These are phyloP conservation scores for Lepidonotus clava DNA, from an alignment of 2,888 invertebrate genomes.

Conservation along the genomic window DNA sequence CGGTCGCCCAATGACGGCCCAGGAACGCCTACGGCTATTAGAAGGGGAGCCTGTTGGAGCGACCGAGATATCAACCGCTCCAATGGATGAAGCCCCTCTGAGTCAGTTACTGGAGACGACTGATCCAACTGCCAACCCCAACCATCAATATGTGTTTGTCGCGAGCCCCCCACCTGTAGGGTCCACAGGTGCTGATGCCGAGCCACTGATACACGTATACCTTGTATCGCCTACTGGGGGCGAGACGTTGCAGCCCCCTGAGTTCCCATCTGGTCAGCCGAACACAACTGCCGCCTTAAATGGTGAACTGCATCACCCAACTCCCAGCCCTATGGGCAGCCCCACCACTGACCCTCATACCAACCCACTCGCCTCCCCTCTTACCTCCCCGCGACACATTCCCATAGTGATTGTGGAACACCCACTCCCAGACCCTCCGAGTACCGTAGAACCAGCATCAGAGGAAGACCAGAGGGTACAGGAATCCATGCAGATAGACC, in stretches of 20 bases:
- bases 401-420: background rate
- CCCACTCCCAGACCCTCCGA: background rate
- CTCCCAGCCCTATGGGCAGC: slow-evolving; percentile 20
- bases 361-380: background rate
- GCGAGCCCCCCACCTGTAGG: background rate
- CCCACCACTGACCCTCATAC: background rate
- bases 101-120: background rate
- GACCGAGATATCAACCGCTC: background rate
- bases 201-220: slow-evolving; percentile 38
- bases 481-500: background rate
- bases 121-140: background rate
- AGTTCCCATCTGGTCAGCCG: no score
- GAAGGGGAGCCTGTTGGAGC: background rate
- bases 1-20: background rate
- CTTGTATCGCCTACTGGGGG: slow-evolving; percentile 12
- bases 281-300: background rate
- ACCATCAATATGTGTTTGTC: slow-evolving; percentile 4
- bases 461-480: background rate
- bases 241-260: background rate
- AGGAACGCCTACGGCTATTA: background rate
- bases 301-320: background rate
- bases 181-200: background rate
- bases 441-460: background rate
- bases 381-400: background rate
- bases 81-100: background rate